These are phyloP conservation scores for Dasysyrphus tricinctus DNA, from an alignment of 2,888 invertebrate species.

Conservation along the genomic window DNA sequence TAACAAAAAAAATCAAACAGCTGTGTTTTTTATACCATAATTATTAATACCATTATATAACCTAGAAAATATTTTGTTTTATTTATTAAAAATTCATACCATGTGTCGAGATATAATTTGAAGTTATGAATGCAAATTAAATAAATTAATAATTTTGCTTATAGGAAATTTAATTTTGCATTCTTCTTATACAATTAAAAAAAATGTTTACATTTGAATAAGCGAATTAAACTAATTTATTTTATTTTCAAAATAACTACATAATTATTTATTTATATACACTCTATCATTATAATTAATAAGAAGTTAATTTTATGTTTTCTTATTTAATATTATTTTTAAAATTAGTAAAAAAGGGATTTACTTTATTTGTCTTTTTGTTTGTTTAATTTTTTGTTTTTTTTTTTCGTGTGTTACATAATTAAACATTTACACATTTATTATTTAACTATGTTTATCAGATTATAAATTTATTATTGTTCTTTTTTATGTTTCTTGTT, in stretches of 20 bases:
- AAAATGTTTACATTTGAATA: not conserved
- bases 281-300: slow-evolving; percentile 2
- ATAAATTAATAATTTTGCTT: not conserved
- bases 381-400: not conserved
- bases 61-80: slow-evolving; percentile 19
- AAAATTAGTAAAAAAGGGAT: slow-evolving; percentile 58
- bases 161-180: not conserved
- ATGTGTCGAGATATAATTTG: slow-evolving; percentile 21
- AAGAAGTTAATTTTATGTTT: slow-evolving; percentile 29
- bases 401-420: not conserved
- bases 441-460: not conserved
- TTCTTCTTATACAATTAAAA: not conserved
- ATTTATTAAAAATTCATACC: slow-evolving; percentile 33
- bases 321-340: slow-evolving; percentile 19
- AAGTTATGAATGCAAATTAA: not conserved
- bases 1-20: slow-evolving; percentile 36
- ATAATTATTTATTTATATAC: not conserved
- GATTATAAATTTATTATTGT: slow-evolving; percentile 22
- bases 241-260: not conserved
- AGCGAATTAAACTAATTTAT: slow-evolving; percentile 1
- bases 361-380: slow-evolving; percentile 55
- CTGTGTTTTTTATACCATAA: slow-evolving; percentile 28
- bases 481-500: slow-evolving; percentile 27
- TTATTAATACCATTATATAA: slow-evolving; percentile 26
- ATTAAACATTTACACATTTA: not conserved